A percentile compares a stretch with the other conserved stretches of the same genome.
Evolutionary conservation across 2,113 vertebrate species (phyloP).

Genomic region (Pollachius pollachius): DNA sequence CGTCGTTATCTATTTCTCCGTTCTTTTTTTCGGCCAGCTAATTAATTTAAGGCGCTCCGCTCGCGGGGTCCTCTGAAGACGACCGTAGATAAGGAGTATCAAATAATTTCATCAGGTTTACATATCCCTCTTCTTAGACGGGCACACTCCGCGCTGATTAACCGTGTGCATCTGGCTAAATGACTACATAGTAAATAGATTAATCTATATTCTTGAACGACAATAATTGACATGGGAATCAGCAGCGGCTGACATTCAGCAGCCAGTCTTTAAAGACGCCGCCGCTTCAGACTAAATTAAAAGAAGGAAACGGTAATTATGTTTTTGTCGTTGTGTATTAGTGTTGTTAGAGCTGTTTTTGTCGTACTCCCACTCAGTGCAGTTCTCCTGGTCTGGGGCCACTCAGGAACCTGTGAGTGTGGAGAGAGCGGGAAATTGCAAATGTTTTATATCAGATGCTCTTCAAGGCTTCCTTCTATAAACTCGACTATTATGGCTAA

Average conservation of each 20-base stretch:
- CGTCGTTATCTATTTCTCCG: no score
- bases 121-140: constrained; percentile 25
- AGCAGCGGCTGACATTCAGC: no score
- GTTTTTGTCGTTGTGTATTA: neutral
- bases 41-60: constrained; percentile 40
- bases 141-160: neutral
- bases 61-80: constrained; percentile 13
- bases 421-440: neutral
- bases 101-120: constrained; percentile 35
- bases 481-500: constrained; percentile 36
- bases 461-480: neutral
- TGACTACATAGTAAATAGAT: neutral
- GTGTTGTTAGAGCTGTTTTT: no score
- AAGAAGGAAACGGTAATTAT: no score
- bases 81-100: constrained; percentile 11
- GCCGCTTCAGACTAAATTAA: no score
- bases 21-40: constrained; percentile 17
- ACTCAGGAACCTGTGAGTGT: no score
- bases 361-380: no score
- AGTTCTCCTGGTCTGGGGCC: no score
- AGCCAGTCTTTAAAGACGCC: no score
- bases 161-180: neutral
- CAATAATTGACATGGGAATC: no score
- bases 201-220: no score
- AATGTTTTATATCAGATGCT: neutral